Conservation (phyloP, 2,797 vertebrate species). For the Rhinoraja longicauda region DNA sequence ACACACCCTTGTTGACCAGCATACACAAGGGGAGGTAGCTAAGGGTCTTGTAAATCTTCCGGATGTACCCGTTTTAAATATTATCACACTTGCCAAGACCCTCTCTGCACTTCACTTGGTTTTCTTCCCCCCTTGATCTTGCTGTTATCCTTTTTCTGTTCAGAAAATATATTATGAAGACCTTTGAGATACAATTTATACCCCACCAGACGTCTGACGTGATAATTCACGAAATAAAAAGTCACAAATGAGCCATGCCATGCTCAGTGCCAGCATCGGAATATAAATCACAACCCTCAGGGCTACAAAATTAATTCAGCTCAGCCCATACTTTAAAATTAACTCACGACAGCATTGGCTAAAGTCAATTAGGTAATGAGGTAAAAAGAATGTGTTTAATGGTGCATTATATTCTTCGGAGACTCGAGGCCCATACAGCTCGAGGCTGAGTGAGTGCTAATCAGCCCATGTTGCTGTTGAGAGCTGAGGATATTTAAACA, state of each 20-base stretch:
- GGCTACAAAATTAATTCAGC: background rate
- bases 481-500: background rate
- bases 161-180: background rate
- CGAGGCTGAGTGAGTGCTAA: conserved; percentile 2
- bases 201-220: background rate
- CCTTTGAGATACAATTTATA: background rate
- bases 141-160: background rate
- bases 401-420: conserved; percentile 28
- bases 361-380: conserved; percentile 32
- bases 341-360: background rate
- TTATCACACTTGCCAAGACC: background rate
- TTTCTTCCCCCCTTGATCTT: background rate
- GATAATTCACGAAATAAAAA: conserved; percentile 20
- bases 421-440: conserved; percentile 4
- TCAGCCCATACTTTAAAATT: conserved; percentile 18
- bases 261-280: background rate
- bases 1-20: too few species aligned
- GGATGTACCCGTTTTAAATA: background rate
- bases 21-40: background rate
- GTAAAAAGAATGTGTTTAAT: conserved; percentile 31
- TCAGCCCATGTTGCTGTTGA: conserved; percentile 2
- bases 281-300: conserved; percentile 9
- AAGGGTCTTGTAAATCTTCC: background rate
- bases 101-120: background rate
- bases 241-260: background rate